Conservation (phyloP, 2,797 vertebrate genomes). For the Hipposideros larvatus region DNA sequence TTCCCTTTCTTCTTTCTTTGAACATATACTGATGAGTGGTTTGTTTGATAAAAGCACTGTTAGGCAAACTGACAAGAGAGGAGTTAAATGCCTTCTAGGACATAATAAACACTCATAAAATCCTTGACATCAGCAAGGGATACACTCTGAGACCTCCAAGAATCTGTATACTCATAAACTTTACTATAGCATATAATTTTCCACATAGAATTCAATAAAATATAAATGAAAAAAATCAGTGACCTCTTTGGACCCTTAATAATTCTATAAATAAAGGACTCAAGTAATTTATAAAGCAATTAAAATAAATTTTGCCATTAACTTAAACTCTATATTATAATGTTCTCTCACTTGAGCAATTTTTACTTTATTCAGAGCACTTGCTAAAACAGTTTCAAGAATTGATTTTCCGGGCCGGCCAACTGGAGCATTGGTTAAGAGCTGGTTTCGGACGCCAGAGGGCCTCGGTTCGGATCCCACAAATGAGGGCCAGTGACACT, state of each 20-base stretch:
- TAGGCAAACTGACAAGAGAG: neutral
- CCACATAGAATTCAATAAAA: constrained; percentile 69
- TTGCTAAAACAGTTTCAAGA: neutral
- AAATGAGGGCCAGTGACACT: too few relatives aligned
- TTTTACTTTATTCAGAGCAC: neutral
- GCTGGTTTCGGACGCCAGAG: too few relatives aligned
- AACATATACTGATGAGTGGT: neutral
- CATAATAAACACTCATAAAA: constrained; percentile 64
- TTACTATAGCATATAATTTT: constrained; percentile 60
- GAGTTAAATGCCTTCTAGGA: neutral
- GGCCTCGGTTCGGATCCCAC: too few relatives aligned
- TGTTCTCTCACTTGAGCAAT: neutral
- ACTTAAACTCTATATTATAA: neutral
- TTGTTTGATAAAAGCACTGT: neutral
- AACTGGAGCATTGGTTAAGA: too few relatives aligned
- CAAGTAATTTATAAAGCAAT: constrained; percentile 67
- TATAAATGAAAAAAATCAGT: constrained; percentile 68
- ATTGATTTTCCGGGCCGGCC: too few relatives aligned
- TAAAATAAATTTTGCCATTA: constrained; percentile 61
- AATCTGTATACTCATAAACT: constrained; percentile 53
- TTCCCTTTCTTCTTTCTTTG: neutral
- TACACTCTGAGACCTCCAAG: constrained; percentile 46
- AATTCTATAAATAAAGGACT: constrained; percentile 63
- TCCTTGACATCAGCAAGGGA: neutral
- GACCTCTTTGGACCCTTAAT: constrained; percentile 64